These are phyloP conservation scores for Amphiprion clarkii DNA, from an alignment of 2,797 vertebrate species.

Conservation along the genomic window DNA sequence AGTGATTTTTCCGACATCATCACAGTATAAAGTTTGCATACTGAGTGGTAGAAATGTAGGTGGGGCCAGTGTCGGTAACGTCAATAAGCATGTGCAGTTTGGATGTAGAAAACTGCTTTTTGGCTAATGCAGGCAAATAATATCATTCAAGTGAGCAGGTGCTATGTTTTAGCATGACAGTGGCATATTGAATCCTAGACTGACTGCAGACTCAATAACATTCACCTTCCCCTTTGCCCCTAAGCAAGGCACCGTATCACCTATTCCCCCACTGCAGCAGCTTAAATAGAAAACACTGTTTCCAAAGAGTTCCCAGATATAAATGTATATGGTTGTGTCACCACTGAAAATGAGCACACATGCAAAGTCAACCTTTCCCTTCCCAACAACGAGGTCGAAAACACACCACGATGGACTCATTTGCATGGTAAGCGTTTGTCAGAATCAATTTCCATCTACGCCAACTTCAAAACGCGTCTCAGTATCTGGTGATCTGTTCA, in stretches of 20 bases:
- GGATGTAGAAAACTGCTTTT: too few relatives aligned
- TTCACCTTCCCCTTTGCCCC: background rate
- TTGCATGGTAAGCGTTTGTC: conserved; percentile 32
- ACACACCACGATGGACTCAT: conserved; percentile 22
- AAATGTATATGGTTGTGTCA: conserved; percentile 18
- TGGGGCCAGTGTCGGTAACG: too few relatives aligned
- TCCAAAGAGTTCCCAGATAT: conserved; percentile 25
- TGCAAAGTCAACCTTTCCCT: conserved; percentile 39
- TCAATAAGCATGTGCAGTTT: too few relatives aligned
- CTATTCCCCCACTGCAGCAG: background rate
- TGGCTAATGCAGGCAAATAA: too few relatives aligned
- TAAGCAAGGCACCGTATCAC: background rate
- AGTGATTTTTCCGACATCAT: too few relatives aligned
- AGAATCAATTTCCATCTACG: conserved; percentile 31
- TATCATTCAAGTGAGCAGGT: too few relatives aligned
- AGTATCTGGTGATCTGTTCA: conserved; percentile 40
- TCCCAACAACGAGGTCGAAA: conserved; percentile 14
- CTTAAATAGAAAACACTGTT: conserved; percentile 25
- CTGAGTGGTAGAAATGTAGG: too few relatives aligned
- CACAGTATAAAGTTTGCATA: too few relatives aligned
- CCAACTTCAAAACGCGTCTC: conserved; percentile 44
- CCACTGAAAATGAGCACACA: conserved; percentile 16
- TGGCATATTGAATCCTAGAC: too few relatives aligned
- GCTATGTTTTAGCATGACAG: too few relatives aligned
- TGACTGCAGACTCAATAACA: too few relatives aligned